phyloP scores from a whole-genome alignment of 2,888 invertebrate genomes.

The Sarcophaga carnaria region DNA sequence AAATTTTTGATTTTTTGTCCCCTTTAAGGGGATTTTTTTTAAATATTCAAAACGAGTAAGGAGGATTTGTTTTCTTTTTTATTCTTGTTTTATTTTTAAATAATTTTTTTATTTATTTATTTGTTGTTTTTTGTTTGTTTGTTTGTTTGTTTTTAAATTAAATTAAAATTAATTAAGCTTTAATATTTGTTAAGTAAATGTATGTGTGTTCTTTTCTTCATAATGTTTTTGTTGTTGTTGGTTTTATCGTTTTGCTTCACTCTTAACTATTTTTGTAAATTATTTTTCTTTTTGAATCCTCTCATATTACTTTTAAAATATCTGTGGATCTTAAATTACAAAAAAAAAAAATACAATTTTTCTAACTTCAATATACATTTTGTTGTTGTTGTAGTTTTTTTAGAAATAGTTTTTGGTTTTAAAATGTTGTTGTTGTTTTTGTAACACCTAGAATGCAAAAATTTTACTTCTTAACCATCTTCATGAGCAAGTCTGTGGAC shows the following conservation, averaged over 20 bases:
- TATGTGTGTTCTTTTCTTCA: constrained; percentile 45
- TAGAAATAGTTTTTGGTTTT: constrained; percentile 67
- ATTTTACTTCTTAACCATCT: constrained; percentile 79
- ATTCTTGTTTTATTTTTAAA: constrained; percentile 42
- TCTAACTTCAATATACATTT: constrained; percentile 36
- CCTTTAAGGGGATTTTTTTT: background rate
- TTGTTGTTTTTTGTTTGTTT: constrained; percentile 56
- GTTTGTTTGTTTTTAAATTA: constrained; percentile 66
- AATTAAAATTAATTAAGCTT: constrained; percentile 69
- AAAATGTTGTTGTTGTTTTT: constrained; percentile 26
- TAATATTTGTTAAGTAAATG: constrained; percentile 67
- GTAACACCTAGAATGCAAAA: constrained; percentile 7
- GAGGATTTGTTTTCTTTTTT: constrained; percentile 20
- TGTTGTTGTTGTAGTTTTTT: constrained; percentile 50
- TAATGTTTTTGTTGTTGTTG: constrained; percentile 26
- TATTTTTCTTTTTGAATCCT: constrained; percentile 31
- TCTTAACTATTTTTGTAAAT: constrained; percentile 19
- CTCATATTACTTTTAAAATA: constrained; percentile 51
- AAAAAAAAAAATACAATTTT: constrained; percentile 22
- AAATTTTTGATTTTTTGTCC: background rate
- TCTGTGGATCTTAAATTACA: constrained; percentile 46
- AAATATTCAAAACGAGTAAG: constrained; percentile 11
- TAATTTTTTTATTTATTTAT: constrained; percentile 41
- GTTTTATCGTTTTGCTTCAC: constrained; percentile 13
- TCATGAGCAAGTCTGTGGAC: constrained; percentile 85